Conservation (phyloP, 2,113 vertebrate species). For the Onychostoma macrolepis region DNA sequence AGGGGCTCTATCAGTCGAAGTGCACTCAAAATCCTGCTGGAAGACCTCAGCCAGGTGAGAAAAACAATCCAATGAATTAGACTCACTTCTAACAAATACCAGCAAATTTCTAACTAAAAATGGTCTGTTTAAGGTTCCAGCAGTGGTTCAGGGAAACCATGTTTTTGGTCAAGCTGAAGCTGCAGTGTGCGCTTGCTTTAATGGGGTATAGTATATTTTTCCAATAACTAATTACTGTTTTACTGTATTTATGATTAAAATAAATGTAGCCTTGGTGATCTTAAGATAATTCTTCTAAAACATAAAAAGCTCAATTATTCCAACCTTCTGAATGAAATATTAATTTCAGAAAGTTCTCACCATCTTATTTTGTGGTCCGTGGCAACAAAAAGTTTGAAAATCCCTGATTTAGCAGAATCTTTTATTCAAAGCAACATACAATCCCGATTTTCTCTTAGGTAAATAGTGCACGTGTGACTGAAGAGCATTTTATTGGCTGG, state of each 20-base stretch:
- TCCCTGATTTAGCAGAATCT: neutral
- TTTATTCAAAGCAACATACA: neutral
- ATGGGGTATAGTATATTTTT: conserved; percentile 70
- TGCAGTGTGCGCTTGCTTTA: conserved; percentile 78
- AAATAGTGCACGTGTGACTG: conserved; percentile 62
- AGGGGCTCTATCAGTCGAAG: conserved; percentile 68
- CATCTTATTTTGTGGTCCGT: neutral
- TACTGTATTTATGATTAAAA: neutral
- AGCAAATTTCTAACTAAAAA: neutral
- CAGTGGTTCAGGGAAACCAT: conserved; percentile 75
- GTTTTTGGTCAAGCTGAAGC: conserved; percentile 74
- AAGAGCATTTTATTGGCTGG: conserved; percentile 78
- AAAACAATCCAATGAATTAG: neutral
- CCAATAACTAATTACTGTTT: neutral
- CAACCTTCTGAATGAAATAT: too few relatives aligned
- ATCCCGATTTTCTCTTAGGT: conserved; percentile 57
- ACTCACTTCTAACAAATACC: neutral
- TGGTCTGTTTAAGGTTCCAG: conserved; percentile 75
- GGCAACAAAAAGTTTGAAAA: neutral
- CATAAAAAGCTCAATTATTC: too few relatives aligned
- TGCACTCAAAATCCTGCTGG: conserved; percentile 77
- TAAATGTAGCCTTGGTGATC: neutral
- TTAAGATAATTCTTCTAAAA: too few relatives aligned
- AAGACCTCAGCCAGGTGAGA: conserved; percentile 82
- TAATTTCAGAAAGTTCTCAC: neutral